Percentiles rank a stretch among this genome's conserved stretches.
phyloP scores from a whole-genome alignment of 1,140 invertebrate genomes.

The Atta colombica region DNA sequence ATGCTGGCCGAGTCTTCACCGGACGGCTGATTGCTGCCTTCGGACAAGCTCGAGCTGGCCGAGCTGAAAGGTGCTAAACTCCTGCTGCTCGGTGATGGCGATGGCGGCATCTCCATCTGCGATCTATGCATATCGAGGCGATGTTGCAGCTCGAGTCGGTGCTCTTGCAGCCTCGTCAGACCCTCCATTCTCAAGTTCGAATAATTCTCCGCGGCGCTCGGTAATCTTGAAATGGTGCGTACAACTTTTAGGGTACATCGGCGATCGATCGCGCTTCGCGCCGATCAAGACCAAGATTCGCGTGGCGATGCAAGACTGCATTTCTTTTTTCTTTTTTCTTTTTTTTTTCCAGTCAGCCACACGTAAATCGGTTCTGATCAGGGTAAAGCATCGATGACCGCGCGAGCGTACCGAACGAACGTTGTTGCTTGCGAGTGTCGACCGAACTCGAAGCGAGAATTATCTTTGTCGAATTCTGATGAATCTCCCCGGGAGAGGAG shows the following conservation, averaged over 20 bases:
- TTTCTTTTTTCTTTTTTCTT: neutral
- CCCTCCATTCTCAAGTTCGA: slow-evolving; percentile 86
- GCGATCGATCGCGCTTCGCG: slow-evolving; percentile 36
- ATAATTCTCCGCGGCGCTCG: slow-evolving; percentile 83
- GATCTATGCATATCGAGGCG: slow-evolving; percentile 85
- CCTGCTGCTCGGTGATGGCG: slow-evolving; percentile 94
- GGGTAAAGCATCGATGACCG: slow-evolving; percentile 68
- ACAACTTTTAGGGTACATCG: slow-evolving; percentile 62
- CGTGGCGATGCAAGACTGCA: neutral
- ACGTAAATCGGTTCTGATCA: slow-evolving; percentile 21
- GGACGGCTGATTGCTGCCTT: slow-evolving; percentile 91
- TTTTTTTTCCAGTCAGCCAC: neutral
- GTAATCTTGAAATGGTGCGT: slow-evolving; percentile 84
- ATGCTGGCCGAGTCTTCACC: slow-evolving; percentile 94
- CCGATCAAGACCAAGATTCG: slow-evolving; percentile 16
- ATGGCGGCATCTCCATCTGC: slow-evolving; percentile 89
- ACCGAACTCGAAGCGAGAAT: slow-evolving; percentile 20
- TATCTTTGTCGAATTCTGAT: slow-evolving; percentile 16
- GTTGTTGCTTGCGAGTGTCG: slow-evolving; percentile 26
- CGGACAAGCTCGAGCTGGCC: slow-evolving; percentile 94
- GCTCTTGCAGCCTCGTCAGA: slow-evolving; percentile 85
- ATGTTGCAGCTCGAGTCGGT: slow-evolving; percentile 85
- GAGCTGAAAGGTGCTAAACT: slow-evolving; percentile 94
- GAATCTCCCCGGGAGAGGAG: slow-evolving; percentile 29
- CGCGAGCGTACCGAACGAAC: slow-evolving; percentile 78